Conservation (phyloP, 2,113 vertebrate genomes). For the Nycticryphes semicollaris region DNA sequence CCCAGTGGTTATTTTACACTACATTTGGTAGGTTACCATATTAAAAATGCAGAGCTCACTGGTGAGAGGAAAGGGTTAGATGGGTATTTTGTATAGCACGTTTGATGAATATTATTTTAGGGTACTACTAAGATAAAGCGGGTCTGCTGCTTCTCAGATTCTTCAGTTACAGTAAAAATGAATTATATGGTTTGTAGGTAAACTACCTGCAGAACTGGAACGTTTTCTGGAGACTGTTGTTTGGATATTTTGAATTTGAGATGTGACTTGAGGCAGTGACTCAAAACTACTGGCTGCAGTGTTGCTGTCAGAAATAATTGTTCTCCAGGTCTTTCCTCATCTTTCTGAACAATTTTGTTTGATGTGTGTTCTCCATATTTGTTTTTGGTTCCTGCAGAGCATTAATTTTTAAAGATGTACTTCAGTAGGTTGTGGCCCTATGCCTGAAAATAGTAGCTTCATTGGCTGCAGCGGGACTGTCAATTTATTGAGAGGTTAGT, state of each 20-base stretch:
- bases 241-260: not conserved
- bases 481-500: not conserved
- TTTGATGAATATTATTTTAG: not conserved
- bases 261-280: not conserved
- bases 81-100: not conserved
- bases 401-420: not conserved
- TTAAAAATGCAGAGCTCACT: not conserved
- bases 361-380: not conserved
- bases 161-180: not conserved
- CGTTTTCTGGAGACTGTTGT: not conserved
- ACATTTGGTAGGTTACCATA: accelerated
- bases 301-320: not conserved
- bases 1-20: not conserved
- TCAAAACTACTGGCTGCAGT: not conserved
- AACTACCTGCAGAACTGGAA: not conserved
- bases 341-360: not conserved
- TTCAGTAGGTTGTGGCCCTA: not conserved
- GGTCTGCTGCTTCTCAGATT: not conserved
- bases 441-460: not conserved
- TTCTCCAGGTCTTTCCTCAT: not conserved
- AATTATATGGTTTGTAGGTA: not conserved
- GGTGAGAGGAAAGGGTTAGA: not conserved
- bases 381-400: not conserved
- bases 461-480: not conserved
- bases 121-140: not conserved